A percentile compares a stretch with the other conserved stretches of the same genome.
These are phyloP conservation scores for Promerops cafer DNA, from an alignment of 2,113 vertebrate species.

Conservation along the genomic window DNA sequence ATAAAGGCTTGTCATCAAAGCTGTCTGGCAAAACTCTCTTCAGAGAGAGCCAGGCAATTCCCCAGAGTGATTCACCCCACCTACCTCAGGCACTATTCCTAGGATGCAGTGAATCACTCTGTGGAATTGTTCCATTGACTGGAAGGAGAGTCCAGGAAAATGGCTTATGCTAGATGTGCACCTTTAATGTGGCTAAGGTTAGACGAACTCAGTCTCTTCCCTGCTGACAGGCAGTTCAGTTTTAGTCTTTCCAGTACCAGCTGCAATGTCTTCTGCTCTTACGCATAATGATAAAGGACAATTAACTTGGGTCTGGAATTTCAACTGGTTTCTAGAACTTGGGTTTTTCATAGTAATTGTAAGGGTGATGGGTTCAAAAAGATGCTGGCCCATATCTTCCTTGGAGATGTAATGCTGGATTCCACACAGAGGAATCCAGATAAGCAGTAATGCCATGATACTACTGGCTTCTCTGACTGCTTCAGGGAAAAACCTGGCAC, in stretches of 20 bases:
- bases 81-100: neutral
- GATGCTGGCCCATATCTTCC: neutral
- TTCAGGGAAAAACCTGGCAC: neutral
- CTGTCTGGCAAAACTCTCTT: neutral
- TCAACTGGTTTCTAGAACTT: neutral
- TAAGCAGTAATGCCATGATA: neutral
- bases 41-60: neutral
- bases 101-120: neutral
- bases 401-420: neutral
- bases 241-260: neutral
- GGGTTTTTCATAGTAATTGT: neutral
- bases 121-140: neutral
- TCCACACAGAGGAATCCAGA: neutral
- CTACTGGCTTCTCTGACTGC: neutral
- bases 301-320: neutral
- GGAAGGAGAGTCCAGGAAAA: neutral
- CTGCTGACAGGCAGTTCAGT: neutral
- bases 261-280: neutral
- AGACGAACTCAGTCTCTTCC: neutral
- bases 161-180: neutral
- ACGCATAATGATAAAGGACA: neutral
- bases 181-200: neutral
- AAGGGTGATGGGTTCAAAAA: neutral
- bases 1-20: neutral
- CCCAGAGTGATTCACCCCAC: neutral